These are phyloP conservation scores for Xyrauchen texanus DNA, from an alignment of 2,113 vertebrate species.

Conservation along the genomic window DNA sequence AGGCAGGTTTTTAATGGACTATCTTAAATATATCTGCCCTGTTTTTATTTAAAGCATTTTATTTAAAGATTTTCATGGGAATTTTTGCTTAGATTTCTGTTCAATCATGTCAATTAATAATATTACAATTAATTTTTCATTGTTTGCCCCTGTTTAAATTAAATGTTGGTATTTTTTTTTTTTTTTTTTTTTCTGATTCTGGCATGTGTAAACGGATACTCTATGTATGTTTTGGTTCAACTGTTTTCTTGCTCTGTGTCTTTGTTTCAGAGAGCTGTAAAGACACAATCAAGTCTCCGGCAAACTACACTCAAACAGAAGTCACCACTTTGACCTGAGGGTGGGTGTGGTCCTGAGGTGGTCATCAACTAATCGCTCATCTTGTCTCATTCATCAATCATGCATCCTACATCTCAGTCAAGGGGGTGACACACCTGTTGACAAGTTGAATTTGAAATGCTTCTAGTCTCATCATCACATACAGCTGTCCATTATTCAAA, in stretches of 20 bases:
- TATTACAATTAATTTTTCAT: no score
- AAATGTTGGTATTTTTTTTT: no score
- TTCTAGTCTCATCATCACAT: slow-evolving; percentile 24
- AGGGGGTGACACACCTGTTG: background rate
- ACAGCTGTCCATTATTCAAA: slow-evolving; percentile 50
- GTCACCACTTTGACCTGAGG: slow-evolving; percentile 73
- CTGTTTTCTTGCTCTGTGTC: slow-evolving; percentile 29
- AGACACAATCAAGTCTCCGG: slow-evolving; percentile 66
- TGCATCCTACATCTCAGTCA: background rate
- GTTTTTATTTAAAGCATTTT: no score
- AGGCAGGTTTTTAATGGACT: background rate
- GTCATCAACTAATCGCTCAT: background rate
- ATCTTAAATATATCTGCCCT: background rate
- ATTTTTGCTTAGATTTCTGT: no score
- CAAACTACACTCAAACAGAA: slow-evolving; percentile 71
- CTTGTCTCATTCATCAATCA: background rate
- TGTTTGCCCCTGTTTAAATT: no score
- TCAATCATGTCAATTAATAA: no score
- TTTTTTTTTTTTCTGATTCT: no score
- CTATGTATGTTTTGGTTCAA: no score
- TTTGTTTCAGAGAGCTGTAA: slow-evolving; percentile 71
- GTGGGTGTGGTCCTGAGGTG: slow-evolving; percentile 10
- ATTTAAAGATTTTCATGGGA: no score
- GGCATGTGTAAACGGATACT: no score
- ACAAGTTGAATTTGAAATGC: background rate